phyloP scores from a whole-genome alignment of 2,888 invertebrate genomes.

The Eupeodes luniger region DNA sequence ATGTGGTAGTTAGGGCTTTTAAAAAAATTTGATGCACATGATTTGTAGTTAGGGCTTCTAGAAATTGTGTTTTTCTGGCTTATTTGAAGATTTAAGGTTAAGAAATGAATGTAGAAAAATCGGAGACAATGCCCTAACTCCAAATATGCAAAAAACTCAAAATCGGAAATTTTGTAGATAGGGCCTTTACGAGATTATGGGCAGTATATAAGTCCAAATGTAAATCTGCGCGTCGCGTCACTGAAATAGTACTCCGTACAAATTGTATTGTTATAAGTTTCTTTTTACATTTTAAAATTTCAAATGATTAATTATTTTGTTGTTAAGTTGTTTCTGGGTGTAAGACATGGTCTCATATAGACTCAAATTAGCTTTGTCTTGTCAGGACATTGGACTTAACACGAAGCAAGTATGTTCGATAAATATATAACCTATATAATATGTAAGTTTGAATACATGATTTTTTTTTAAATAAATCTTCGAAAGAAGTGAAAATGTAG shows the following conservation, averaged over 20 bases:
- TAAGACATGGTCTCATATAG: conserved; percentile 39
- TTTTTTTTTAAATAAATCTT: conserved; percentile 46
- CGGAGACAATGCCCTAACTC: too few species aligned
- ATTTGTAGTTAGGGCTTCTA: too few species aligned
- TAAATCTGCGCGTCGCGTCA: too few species aligned
- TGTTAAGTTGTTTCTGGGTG: background rate
- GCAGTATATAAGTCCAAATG: too few species aligned
- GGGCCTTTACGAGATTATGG: too few species aligned
- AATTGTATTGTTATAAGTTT: background rate
- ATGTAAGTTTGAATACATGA: background rate
- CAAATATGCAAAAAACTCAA: too few species aligned
- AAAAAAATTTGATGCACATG: too few species aligned
- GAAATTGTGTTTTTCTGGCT: too few species aligned
- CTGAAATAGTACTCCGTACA: background rate
- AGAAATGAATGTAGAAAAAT: too few species aligned
- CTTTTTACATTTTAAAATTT: background rate
- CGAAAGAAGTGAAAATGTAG: conserved; percentile 26
- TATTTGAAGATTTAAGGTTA: too few species aligned
- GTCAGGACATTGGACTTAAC: background rate
- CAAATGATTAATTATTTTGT: background rate
- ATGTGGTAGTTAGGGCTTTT: too few species aligned
- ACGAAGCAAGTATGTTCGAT: background rate
- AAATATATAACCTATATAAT: background rate
- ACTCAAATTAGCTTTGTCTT: conserved; percentile 11
- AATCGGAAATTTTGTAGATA: too few species aligned